These are phyloP conservation scores for Latrodectus hesperus DNA, from an alignment of 2,888 invertebrate genomes.

Conservation along the genomic window DNA sequence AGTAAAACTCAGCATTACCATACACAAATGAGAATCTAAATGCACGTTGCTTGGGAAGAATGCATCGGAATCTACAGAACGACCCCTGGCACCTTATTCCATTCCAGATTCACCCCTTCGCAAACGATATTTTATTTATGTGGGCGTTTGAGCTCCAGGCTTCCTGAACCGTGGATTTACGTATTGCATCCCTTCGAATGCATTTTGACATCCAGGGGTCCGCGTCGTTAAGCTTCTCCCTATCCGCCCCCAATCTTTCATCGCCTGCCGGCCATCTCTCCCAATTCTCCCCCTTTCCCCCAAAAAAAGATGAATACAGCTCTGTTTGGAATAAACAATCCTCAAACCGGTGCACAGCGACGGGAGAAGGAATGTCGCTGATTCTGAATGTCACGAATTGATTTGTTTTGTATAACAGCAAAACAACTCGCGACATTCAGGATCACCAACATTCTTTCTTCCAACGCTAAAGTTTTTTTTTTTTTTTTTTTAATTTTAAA, in stretches of 20 bases:
- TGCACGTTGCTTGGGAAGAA: neutral
- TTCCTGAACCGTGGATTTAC: slow-evolving; percentile 55
- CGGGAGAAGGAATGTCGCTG: too few species aligned
- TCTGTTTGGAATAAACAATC: neutral
- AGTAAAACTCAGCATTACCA: too few species aligned
- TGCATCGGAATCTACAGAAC: neutral
- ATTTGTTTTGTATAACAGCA: too few species aligned
- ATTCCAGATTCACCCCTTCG: slow-evolving; percentile 33
- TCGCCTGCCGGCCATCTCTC: slow-evolving; percentile 22
- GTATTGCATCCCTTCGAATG: slow-evolving; percentile 57
- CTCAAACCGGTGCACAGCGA: too few species aligned
- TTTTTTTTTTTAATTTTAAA: too few species aligned
- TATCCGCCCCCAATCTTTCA: slow-evolving; percentile 16
- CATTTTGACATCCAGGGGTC: slow-evolving; percentile 45
- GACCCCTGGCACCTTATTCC: slow-evolving; percentile 30
- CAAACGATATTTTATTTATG: slow-evolving; percentile 67
- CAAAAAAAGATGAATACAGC: neutral
- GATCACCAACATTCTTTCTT: too few species aligned
- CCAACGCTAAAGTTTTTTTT: too few species aligned
- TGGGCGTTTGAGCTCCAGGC: slow-evolving; percentile 53
- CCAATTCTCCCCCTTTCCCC: neutral
- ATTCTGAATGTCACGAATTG: too few species aligned
- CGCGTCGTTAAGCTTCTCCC: slow-evolving; percentile 31
- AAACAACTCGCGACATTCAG: too few species aligned
- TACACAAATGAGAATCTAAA: too few species aligned